Evolutionary conservation across 2,888 invertebrate species (phyloP).

Genomic region (Lordiphosa andalusiaca): DNA sequence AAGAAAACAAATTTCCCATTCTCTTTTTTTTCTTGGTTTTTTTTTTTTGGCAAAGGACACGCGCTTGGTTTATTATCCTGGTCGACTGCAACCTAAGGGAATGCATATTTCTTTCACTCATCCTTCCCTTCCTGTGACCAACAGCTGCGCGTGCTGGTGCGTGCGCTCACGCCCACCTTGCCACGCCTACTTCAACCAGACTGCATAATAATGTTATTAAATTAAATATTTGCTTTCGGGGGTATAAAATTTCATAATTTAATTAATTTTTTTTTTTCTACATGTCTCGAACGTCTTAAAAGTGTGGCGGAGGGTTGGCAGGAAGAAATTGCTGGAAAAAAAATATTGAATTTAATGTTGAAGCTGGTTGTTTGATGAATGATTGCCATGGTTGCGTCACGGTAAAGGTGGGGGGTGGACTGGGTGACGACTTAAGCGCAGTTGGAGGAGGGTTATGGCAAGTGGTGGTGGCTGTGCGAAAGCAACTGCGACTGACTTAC

Average conservation of each 20-base stretch:
- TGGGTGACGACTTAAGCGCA: not conserved
- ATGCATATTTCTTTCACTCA: slow-evolving; percentile 25
- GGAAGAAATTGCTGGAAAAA: slow-evolving; percentile 23
- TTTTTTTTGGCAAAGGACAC: slow-evolving; percentile 41
- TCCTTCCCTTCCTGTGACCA: slow-evolving; percentile 3
- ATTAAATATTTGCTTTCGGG: slow-evolving; percentile 70
- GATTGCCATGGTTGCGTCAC: slow-evolving; percentile 59
- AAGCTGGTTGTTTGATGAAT: slow-evolving; percentile 64
- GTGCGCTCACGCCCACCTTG: slow-evolving; percentile 31
- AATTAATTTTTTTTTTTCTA: slow-evolving; percentile 66
- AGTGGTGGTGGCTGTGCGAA: too few relatives aligned
- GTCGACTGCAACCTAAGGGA: slow-evolving; percentile 61
- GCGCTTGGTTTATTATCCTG: slow-evolving; percentile 65
- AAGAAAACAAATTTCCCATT: slow-evolving; percentile 7
- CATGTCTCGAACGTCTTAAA: slow-evolving; percentile 41
- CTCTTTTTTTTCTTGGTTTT: not conserved
- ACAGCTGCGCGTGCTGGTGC: slow-evolving; percentile 32
- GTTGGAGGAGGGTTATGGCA: too few relatives aligned
- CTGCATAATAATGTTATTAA: slow-evolving; percentile 75
- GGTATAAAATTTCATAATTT: slow-evolving; percentile 74
- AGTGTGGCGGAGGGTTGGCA: slow-evolving; percentile 1
- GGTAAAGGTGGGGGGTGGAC: slow-evolving; percentile 28
- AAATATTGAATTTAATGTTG: slow-evolving; percentile 62
- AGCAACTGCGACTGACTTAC: too few relatives aligned
- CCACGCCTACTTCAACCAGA: slow-evolving; percentile 23